These are phyloP conservation scores for Tetragnatha versicolor DNA, from an alignment of 1,140 invertebrate genomes.

Conservation along the genomic window DNA sequence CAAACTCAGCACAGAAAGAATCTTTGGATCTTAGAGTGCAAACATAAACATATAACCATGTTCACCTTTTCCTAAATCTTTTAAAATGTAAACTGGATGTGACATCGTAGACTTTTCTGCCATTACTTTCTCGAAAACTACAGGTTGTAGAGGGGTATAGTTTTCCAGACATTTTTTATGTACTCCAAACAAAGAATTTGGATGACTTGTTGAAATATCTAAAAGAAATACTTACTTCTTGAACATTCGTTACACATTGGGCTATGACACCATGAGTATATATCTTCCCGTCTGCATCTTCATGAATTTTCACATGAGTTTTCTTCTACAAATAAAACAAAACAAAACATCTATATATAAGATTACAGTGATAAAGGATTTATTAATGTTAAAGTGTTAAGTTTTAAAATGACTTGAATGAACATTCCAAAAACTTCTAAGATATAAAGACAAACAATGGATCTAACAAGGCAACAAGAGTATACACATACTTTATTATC, in stretches of 20 bases:
- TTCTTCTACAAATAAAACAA: constrained; percentile 76
- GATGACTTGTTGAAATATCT: constrained; percentile 64
- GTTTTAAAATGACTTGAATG: background rate
- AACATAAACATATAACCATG: no score
- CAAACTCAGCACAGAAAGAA: no score
- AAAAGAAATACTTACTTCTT: constrained; percentile 80
- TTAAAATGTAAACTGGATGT: no score
- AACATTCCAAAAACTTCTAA: background rate
- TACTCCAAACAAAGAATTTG: constrained; percentile 72
- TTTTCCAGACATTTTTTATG: no score
- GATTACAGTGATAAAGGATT: background rate
- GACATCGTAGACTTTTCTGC: no score
- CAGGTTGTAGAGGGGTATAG: no score
- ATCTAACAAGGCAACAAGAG: background rate
- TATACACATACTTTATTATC: constrained; percentile 65
- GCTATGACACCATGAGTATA: constrained; percentile 87
- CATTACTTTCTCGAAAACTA: no score
- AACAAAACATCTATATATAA: constrained; percentile 69
- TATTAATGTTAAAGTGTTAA: constrained; percentile 68
- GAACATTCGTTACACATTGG: constrained; percentile 76
- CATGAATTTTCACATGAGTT: constrained; percentile 83
- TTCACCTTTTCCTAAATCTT: no score
- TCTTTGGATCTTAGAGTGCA: no score
- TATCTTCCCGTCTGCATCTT: constrained; percentile 88
- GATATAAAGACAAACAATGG: background rate